Base-by-base conservation (phyloP, 2,797 vertebrate genomes). In the Caiman crocodilus region DNA sequence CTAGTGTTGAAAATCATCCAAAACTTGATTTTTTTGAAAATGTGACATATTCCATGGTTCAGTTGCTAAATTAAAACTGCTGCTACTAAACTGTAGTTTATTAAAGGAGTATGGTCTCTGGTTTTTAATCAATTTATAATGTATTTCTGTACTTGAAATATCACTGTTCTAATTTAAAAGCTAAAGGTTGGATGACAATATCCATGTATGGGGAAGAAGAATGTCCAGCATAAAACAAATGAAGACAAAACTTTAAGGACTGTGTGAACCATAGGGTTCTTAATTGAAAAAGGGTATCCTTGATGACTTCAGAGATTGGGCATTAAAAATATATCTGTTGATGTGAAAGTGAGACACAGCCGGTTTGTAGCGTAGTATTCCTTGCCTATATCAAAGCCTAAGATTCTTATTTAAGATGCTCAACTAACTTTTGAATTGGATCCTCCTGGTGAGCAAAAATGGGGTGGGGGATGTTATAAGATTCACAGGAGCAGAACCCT, bases 11-110 rank as follows among this genome's bases (percentile, higher is more conserved):
- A 28, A 84, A 74, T 74, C 23, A 26, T 20, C 23, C 0, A 0
- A 86, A 93, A 87, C 20, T 20, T 67, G n/a, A 28, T 30, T 89
- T 79, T 79, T 56, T 76, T 82, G 58, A 65, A 85, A 88, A 82
- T 59, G 56, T 64, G 3, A 23, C 0, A 26, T 32, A 11, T 2
- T 3, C 59, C 56, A 6, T 64, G 73, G 30, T 69, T 20, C 6
- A 71, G 3, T 55, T 65, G 26, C 63, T 42, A 63, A 76, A 30
- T 91, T 90, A 63, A 76, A 78, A 73, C 20, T 56, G 1, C 58
- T 76, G 28, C 26, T 59, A 32, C 14, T 78, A 79, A 69, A 63
- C 1, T 32, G 6, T 64, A 64, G 32, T 21, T 69, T 57, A 65
- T 87, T 78, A 67, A 69, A 67, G 61, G 28, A 30, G 2, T 60